Evolutionary conservation across 2,888 invertebrate genomes (phyloP).

Genomic region (Creontiades dilutus): DNA sequence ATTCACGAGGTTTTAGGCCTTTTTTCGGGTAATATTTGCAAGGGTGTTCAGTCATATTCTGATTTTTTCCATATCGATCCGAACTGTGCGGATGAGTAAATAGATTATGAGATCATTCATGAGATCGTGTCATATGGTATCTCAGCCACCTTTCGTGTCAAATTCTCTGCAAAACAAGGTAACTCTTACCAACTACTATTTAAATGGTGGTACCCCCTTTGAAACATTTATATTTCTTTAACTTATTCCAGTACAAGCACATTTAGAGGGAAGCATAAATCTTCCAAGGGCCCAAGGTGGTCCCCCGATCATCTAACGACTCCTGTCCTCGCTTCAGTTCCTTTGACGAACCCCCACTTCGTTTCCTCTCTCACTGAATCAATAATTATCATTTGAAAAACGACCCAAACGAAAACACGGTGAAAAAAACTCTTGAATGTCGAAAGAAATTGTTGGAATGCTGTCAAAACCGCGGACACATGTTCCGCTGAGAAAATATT

Average conservation of each 20-base stretch:
- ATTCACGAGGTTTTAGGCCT: too few species aligned
- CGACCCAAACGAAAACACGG: background rate
- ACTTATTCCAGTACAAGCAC: background rate
- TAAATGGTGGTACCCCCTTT: too few species aligned
- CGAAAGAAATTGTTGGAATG: constrained; percentile 14
- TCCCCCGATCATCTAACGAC: background rate
- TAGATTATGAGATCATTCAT: too few species aligned
- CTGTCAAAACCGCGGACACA: background rate
- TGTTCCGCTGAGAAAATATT: background rate
- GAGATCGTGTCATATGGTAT: too few species aligned
- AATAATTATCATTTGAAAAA: constrained; percentile 29
- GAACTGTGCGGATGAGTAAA: too few species aligned
- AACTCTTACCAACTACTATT: too few species aligned
- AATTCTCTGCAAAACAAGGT: too few species aligned
- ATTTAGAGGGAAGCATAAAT: background rate
- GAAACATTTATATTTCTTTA: too few species aligned
- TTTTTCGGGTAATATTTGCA: too few species aligned
- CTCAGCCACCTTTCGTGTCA: too few species aligned
- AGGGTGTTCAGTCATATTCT: too few species aligned
- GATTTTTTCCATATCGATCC: too few species aligned
- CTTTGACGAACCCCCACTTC: background rate
- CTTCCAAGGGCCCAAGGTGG: background rate
- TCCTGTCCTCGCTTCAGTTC: background rate
- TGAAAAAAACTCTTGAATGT: background rate
- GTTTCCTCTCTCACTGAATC: background rate